Evolutionary conservation across 2,113 vertebrate species (phyloP).

Genomic region (Hippocampus mohnikei): DNA sequence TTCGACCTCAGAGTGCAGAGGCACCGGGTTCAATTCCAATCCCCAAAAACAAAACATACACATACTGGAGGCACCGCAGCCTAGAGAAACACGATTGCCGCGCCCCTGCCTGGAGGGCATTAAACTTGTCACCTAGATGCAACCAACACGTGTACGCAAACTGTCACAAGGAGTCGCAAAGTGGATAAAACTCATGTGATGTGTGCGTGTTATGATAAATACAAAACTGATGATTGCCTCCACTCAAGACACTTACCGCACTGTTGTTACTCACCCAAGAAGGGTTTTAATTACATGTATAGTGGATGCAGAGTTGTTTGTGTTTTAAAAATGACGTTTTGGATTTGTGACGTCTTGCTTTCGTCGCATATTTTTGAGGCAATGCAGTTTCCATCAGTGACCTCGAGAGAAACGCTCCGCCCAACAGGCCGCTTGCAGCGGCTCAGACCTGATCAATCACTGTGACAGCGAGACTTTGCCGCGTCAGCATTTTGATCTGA

Average conservation of each 20-base stretch:
- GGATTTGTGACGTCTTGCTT: no score
- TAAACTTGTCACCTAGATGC: background rate
- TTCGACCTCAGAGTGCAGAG: no score
- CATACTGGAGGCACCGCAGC: background rate
- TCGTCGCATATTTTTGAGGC: no score
- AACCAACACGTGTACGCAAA: constrained; percentile 1
- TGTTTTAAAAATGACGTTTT: no score
- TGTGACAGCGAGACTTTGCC: constrained; percentile 11
- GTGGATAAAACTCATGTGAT: constrained; percentile 1
- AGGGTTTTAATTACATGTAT: background rate
- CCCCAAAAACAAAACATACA: background rate
- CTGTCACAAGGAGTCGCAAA: constrained; percentile 4
- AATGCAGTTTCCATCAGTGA: no score
- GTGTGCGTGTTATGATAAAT: background rate
- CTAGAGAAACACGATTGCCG: background rate
- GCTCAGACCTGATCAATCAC: constrained; percentile 22
- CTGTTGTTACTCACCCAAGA: background rate
- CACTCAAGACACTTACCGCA: background rate
- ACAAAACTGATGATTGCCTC: background rate
- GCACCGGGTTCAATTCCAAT: no score
- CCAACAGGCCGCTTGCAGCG: background rate
- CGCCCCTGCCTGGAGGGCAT: background rate
- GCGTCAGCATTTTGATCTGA: constrained; percentile 8
- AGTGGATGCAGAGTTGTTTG: no score
- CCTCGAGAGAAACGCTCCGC: background rate